Conservation (phyloP, 2,797 vertebrate genomes). For the Acanthiza pusilla region DNA sequence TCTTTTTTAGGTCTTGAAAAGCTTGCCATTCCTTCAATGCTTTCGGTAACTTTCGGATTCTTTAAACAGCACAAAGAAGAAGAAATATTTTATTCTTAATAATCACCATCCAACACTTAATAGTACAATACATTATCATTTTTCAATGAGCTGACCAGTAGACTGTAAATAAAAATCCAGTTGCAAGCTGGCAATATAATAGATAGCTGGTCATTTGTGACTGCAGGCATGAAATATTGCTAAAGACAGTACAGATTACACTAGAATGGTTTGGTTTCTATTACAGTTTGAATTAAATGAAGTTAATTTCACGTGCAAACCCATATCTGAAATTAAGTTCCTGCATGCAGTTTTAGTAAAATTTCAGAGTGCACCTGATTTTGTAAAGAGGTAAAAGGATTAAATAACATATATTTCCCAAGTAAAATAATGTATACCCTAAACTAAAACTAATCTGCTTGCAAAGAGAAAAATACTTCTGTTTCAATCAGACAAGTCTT, state of each 20-base stretch:
- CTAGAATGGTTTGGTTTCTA: neutral
- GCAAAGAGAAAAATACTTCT: neutral
- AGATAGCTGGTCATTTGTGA: neutral
- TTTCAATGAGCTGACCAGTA: neutral
- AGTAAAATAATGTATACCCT: neutral
- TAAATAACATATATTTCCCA: neutral
- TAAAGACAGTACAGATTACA: neutral
- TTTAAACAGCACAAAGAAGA: constrained; percentile 40
- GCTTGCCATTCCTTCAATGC: constrained; percentile 86
- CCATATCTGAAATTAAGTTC: neutral
- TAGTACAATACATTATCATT: neutral
- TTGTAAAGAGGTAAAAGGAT: neutral
- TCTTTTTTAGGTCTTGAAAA: constrained; percentile 83
- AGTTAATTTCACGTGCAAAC: neutral
- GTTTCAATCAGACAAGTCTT: neutral
- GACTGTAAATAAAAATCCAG: neutral
- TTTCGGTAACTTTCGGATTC: constrained; percentile 81
- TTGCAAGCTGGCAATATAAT: neutral
- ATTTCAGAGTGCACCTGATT: neutral
- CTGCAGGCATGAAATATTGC: neutral
- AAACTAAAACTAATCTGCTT: neutral
- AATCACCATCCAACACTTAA: neutral
- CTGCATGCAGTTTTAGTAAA: neutral
- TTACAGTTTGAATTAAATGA: neutral
- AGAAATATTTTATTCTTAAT: neutral